These are phyloP conservation scores for Hyles euphorbiae DNA, from an alignment of 1,140 invertebrate genomes.

Conservation along the genomic window DNA sequence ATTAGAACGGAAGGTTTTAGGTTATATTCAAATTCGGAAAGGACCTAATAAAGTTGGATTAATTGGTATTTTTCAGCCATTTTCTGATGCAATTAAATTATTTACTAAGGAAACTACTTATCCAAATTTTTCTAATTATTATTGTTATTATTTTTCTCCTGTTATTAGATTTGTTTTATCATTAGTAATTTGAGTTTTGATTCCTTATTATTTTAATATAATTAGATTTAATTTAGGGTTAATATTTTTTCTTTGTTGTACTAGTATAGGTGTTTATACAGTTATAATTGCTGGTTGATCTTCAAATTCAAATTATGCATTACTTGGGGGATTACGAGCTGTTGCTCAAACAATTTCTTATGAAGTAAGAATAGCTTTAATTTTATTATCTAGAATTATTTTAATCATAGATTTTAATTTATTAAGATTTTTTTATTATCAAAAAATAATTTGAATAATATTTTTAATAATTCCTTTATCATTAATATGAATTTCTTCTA, in stretches of 20 bases:
- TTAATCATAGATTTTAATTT: conserved; percentile 54
- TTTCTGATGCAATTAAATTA: conserved; percentile 81
- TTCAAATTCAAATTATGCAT: conserved; percentile 81
- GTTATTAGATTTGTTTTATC: conserved; percentile 70
- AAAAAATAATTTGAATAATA: too few species aligned
- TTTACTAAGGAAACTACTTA: conserved; percentile 77
- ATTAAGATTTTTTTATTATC: conserved; percentile 17
- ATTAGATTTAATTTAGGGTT: conserved; percentile 68
- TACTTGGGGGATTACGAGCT: conserved; percentile 78
- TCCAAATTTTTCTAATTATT: conserved; percentile 72
- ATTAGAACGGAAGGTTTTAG: conserved; percentile 81
- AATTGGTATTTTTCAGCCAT: conserved; percentile 79
- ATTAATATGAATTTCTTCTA: too few species aligned
- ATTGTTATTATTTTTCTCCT: conserved; percentile 77
- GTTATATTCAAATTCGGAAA: conserved; percentile 82
- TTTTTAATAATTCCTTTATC: too few species aligned
- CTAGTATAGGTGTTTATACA: conserved; percentile 77
- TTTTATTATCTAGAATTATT: conserved; percentile 37
- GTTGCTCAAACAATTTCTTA: conserved; percentile 82
- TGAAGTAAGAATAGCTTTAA: conserved; percentile 75
- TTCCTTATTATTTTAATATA: conserved; percentile 65
- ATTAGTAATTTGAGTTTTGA: conserved; percentile 74
- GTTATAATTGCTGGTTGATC: conserved; percentile 78
- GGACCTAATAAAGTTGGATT: conserved; percentile 81
- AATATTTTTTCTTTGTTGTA: conserved; percentile 72